phyloP scores from a whole-genome alignment of 2,888 invertebrate species.

The Dugesia japonica region DNA sequence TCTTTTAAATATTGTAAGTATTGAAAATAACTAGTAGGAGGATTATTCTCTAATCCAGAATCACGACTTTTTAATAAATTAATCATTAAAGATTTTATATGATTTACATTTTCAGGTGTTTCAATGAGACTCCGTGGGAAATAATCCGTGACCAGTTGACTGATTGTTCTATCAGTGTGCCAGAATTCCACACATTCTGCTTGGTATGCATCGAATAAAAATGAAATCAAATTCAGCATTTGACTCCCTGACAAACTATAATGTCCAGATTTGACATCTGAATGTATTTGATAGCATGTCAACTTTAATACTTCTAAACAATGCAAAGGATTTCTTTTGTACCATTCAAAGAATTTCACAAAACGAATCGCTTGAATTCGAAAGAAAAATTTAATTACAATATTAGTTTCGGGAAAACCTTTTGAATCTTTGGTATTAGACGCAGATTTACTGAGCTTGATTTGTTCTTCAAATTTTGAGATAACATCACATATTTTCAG shows the following conservation, averaged over 20 bases:
- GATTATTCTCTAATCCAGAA: neutral
- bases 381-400: neutral
- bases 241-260: slow-evolving; percentile 27
- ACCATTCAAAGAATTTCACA: neutral
- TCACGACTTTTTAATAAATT: slow-evolving; percentile 15
- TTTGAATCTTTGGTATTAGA: neutral
- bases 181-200: slow-evolving; percentile 23
- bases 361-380: neutral
- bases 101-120: slow-evolving; percentile 31
- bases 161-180: slow-evolving; percentile 32
- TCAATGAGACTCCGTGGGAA: slow-evolving; percentile 29
- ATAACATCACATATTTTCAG: slow-evolving; percentile 33
- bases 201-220: slow-evolving; percentile 32
- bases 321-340: neutral
- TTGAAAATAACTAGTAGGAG: neutral
- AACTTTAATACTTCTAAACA: neutral
- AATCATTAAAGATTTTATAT: slow-evolving; percentile 31
- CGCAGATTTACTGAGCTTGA: neutral
- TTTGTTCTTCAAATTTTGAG: slow-evolving; percentile 31
- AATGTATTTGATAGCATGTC: slow-evolving; percentile 29
- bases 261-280: slow-evolving; percentile 24
- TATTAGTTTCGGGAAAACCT: neutral
- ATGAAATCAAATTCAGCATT: slow-evolving; percentile 12
- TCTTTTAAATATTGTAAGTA: neutral
- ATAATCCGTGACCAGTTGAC: slow-evolving; percentile 23